A percentile compares a stretch with the other conserved stretches of the same genome.
Conservation (phyloP, 1,140 invertebrate genomes). For the Bombus superbus region DNA sequence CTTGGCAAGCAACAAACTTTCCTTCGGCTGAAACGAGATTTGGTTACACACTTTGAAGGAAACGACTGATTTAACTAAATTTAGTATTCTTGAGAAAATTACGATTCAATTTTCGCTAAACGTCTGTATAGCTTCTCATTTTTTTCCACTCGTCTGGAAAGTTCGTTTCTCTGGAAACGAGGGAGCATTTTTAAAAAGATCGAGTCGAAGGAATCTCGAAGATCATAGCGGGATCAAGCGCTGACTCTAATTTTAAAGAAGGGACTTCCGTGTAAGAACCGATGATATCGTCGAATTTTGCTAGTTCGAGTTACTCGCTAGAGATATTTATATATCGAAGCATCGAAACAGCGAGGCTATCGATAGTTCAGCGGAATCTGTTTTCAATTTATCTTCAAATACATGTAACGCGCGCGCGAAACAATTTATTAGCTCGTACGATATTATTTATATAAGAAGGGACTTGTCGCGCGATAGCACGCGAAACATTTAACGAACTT, state of each 20-base stretch:
- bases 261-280: background rate
- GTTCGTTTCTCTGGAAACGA: too few species aligned
- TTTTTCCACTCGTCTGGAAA: too few species aligned
- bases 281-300: background rate
- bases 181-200: too few species aligned
- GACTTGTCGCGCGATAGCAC: background rate
- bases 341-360: too few species aligned
- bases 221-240: too few species aligned
- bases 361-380: background rate
- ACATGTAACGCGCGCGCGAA: background rate
- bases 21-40: background rate
- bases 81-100: too few species aligned
- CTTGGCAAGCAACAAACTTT: background rate
- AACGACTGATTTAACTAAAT: background rate
- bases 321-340: background rate
- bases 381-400: background rate
- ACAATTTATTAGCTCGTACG: background rate
- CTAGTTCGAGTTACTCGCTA: background rate
- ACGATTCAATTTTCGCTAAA: too few species aligned
- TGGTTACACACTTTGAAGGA: background rate
- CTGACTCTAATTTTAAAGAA: background rate
- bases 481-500: background rate
- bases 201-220: too few species aligned
- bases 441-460: background rate
- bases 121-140: too few species aligned